Evolutionary conservation across 2,797 vertebrate genomes (phyloP), one percentile per base, ranked within the genome.

Genomic region (Hozukius guyotensis): DNA sequence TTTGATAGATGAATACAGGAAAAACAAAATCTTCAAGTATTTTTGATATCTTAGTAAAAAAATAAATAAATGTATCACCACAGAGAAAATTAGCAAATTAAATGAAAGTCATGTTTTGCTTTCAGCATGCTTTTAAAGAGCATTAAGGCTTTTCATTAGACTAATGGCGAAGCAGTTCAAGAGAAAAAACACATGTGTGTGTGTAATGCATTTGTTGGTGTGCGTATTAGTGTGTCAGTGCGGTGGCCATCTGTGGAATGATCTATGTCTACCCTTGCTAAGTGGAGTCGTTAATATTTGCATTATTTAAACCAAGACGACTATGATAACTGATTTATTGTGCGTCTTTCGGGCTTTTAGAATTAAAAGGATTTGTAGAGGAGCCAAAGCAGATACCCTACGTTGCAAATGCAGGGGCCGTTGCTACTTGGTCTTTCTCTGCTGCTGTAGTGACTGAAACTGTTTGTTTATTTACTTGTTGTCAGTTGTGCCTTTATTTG

Each of bases 241-340:
- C 16, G 31, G 60, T 25, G 49, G 57, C 57, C 62, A 71, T 77
- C 75, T 73, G 70, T 71, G 64, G 31, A 80, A 82, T 81, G 82
- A 87, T 91, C 38, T 63, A 78, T 60, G 81, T 68, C 62, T 67
- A 62, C 66, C 49, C 31, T 85, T 56, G 73, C 71, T 78, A 88
- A 90, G 77, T 82, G 53, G 74, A 72, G 74, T 80, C 25, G 9
- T 92, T 91, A 88, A 83, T 91, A 86, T 90, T 84, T 88, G 72
- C 84, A 91, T 90, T 89, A 82, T 85, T 88, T 87, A 88, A 88
- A 78, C 61, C 61, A 9, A 68, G 83, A 77, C 4, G 12, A 72
- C 74, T 53, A 31, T 84, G 70, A 70, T 42, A 64, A 70, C 64
- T 82, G 87, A 91, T 85, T 87, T 76, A 86, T 75, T 69, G 72